Evolutionary conservation across 2,888 invertebrate species (phyloP).

Genomic region (Ischnus inquisitorius): DNA sequence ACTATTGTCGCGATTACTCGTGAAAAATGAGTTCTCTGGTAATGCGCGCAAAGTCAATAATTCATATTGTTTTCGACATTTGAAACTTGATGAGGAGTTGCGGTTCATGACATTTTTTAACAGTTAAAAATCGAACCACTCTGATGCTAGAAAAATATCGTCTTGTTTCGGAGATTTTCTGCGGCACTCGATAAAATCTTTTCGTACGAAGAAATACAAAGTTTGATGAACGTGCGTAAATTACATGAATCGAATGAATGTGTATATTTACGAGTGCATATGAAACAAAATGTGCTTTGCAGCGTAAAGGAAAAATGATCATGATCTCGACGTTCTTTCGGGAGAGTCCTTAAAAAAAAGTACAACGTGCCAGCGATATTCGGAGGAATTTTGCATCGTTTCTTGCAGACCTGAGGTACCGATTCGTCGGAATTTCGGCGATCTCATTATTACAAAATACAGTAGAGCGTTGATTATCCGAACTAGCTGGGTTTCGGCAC

Average conservation of each 20-base stretch:
- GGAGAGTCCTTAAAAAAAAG: not conserved
- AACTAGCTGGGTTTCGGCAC: too few species aligned
- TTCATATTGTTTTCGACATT: too few species aligned
- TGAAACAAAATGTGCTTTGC: not conserved
- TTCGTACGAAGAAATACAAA: not conserved
- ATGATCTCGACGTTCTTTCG: not conserved
- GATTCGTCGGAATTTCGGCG: not conserved
- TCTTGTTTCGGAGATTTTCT: not conserved
- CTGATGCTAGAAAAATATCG: too few species aligned
- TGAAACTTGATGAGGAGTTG: too few species aligned
- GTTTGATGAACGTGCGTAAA: not conserved
- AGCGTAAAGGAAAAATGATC: not conserved
- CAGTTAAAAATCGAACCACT: too few species aligned
- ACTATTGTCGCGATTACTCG: too few species aligned
- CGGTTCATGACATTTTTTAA: too few species aligned
- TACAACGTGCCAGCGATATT: not conserved
- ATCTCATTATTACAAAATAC: not conserved
- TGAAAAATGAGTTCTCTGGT: too few species aligned
- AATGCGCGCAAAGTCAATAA: too few species aligned
- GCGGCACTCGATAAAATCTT: not conserved
- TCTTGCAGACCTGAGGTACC: not conserved
- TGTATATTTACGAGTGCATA: too few species aligned
- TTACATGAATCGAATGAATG: too few species aligned
- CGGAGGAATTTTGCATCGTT: not conserved
- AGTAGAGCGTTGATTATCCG: too few species aligned